Evolutionary conservation across 2,888 invertebrate species (phyloP).

Genomic region (Rhagonycha fulva): DNA sequence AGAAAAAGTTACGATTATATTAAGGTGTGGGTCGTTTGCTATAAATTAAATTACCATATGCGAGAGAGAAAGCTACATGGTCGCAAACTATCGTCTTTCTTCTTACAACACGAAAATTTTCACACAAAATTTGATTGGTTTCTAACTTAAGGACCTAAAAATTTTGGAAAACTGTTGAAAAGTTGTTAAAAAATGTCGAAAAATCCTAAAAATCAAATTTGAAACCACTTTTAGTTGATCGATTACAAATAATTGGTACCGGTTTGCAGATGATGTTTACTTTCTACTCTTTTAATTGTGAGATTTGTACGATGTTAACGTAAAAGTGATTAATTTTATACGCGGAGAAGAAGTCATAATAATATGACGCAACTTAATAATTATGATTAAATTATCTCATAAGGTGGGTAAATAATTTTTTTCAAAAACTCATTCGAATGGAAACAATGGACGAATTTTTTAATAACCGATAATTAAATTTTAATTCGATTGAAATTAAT

Average conservation of each 20-base stretch:
- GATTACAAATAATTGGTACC: background rate
- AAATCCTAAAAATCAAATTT: background rate
- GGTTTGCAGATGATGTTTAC: slow-evolving; percentile 23
- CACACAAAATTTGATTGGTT: background rate
- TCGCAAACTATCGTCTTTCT: background rate
- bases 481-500: background rate
- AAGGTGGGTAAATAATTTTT: background rate
- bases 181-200: background rate
- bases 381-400: background rate
- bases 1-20: slow-evolving; percentile 39
- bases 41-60: background rate
- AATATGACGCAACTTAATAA: background rate
- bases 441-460: background rate
- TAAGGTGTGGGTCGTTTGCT: background rate
- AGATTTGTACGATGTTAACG: background rate
- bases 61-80: slow-evolving; percentile 21
- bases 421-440: background rate
- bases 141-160: background rate
- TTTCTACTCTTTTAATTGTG: slow-evolving; percentile 13
- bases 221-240: background rate
- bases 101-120: background rate
- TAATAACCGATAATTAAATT: background rate
- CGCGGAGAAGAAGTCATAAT: background rate
- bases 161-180: background rate
- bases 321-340: background rate